Percentiles rank a stretch among this genome's conserved stretches.
Evolutionary conservation across 2,113 vertebrate species (phyloP).

Genomic region (Patagioenas fasciata): DNA sequence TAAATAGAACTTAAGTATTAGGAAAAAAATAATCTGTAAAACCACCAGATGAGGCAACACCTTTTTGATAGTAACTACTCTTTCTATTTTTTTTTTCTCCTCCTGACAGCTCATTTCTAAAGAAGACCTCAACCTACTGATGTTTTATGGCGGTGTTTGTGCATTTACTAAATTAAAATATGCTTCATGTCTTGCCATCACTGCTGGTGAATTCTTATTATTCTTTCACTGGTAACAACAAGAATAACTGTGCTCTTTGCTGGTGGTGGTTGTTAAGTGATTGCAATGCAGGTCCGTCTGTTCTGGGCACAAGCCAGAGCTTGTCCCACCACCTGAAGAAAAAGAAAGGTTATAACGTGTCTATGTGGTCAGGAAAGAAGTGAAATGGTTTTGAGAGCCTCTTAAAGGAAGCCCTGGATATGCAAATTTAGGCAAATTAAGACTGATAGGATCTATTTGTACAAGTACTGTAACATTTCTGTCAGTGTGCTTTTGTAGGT

Average conservation of each 20-base stretch:
- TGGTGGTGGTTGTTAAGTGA: conserved; percentile 38
- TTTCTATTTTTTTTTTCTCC: background rate
- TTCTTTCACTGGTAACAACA: conserved; percentile 51
- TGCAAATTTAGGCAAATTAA: background rate
- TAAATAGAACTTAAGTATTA: background rate
- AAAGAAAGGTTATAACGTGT: background rate
- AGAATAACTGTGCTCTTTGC: conserved; percentile 36
- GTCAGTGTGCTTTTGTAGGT: background rate
- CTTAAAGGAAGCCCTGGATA: background rate
- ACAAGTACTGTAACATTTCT: background rate
- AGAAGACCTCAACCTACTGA: conserved; percentile 42
- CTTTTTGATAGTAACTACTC: background rate
- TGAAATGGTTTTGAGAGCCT: background rate
- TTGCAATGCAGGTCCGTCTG: background rate
- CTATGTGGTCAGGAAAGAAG: background rate
- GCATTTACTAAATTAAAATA: conserved; percentile 77
- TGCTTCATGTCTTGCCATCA: conserved; percentile 58
- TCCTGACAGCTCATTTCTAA: conserved; percentile 50
- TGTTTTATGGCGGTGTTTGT: conserved; percentile 63
- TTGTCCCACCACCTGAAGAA: conserved; percentile 34
- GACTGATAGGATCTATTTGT: background rate
- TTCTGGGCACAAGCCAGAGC: background rate
- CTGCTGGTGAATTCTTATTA: conserved; percentile 61
- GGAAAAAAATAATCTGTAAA: background rate
- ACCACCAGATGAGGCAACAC: background rate